phyloP scores from a whole-genome alignment of 2,888 invertebrate genomes.

The Endotricha flammealis region DNA sequence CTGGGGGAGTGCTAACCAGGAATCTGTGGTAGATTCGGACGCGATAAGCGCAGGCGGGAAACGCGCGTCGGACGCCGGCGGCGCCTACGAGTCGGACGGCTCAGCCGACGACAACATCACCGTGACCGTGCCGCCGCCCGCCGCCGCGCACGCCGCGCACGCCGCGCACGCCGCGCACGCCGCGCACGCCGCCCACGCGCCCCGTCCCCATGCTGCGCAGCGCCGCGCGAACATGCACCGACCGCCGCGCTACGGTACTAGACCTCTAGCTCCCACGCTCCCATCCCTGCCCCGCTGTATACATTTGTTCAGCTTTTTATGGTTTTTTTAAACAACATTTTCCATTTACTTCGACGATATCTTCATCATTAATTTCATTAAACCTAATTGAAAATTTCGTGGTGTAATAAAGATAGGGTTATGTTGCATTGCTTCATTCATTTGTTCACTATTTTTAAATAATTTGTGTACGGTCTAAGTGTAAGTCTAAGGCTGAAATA shows the following conservation, averaged over 20 bases:
- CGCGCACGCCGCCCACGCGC: conserved; percentile 12
- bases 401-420: no score
- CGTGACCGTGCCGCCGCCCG: conserved; percentile 72
- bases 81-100: conserved; percentile 69
- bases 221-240: conserved; percentile 30
- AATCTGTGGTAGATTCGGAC: conserved; percentile 24
- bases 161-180: conserved; percentile 17
- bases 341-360: no score
- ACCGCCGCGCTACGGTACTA: conserved; percentile 46
- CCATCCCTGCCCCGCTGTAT: no score
- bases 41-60: conserved; percentile 23
- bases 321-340: no score
- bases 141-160: conserved; percentile 23
- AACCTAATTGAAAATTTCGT: no score
- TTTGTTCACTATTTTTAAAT: no score
- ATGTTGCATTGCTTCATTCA: no score
- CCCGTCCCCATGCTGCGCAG: conserved; percentile 20
- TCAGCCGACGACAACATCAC: conserved; percentile 79
- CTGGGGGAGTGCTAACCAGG: background rate
- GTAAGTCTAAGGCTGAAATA: no score
- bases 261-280: conserved; percentile 15
- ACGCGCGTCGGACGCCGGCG: conserved; percentile 27
- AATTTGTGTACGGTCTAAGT: no score
- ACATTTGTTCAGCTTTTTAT: no score
- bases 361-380: no score